Evolutionary conservation across 2,797 vertebrate species (phyloP).

Genomic region (Falco rusticolus): DNA sequence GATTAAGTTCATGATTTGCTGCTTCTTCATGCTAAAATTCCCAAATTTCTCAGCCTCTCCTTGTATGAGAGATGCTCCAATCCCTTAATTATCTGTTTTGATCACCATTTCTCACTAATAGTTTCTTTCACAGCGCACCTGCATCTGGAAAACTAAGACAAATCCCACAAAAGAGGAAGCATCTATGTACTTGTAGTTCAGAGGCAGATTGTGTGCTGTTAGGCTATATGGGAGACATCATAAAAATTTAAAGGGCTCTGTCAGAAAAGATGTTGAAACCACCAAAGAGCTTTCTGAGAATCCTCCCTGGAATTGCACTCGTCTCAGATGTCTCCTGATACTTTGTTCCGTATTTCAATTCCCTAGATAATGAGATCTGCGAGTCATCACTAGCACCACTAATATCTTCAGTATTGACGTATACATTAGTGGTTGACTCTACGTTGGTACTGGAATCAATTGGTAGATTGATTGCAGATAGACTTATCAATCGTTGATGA

Average conservation of each 20-base stretch:
- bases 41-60: background rate
- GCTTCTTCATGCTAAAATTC: background rate
- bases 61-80: background rate
- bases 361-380: background rate
- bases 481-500: background rate
- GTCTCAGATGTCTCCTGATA: background rate
- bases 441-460: background rate
- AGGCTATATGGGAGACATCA: background rate
- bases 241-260: constrained; percentile 5
- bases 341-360: background rate
- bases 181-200: background rate
- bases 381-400: background rate
- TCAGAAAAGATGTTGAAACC: background rate
- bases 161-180: background rate
- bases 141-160: background rate
- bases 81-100: background rate
- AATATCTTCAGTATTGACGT: background rate
- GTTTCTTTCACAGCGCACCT: background rate
- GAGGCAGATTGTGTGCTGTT: background rate
- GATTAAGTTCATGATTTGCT: background rate
- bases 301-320: background rate
- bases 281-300: background rate
- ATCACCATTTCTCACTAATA: background rate
- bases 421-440: background rate
- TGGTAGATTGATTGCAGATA: background rate